Evolutionary conservation across 1,140 invertebrate species (phyloP), one percentile per base, ranked within the genome.

Genomic region (Sinonovacula constricta): DNA sequence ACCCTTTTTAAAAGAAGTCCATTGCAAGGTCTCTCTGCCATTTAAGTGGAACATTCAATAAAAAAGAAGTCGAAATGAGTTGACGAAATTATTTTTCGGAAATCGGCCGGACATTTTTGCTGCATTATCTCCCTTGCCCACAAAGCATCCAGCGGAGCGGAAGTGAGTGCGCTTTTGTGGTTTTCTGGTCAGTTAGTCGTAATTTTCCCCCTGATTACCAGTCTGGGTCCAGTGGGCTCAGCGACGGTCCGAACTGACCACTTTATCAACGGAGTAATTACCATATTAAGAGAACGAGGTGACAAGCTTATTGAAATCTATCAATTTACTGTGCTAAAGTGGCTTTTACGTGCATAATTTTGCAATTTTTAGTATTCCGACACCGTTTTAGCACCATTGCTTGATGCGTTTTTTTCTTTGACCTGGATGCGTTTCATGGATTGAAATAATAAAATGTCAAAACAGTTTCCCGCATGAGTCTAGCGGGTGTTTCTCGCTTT

Each of bases 231-330:
- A 54, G 59, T 39, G 28, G 53, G 72, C 62, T 57, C 62, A 67
- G 60, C 33, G 49, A 18, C 66, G 72, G 72, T 76, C 72, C 66
- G 67, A 76, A 65, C 62, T 76, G 72, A 76, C 72, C 72, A 76
- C 72, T 76, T 66, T 66, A 76, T 76, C 72, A 76, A 67, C n/a
- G 45, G 26, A 22, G 63, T 67, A 66, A 76, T 76, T 76, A 76
- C 62, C 72, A 76, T 76, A 76, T 76, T 76, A 76, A 76, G 60
- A 60, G 33, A 39, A 59, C 18, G 34, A 33, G 18, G 60, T 67
- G 70, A 65, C 72, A 66, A 63, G n/a, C 67, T 67, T 76, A 76
- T 76, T 76, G 72, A 76, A 76, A 76, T 76, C 62, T 76, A 76
- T 76, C 72, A 67, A 67, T 76, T 76, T 76, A 67, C 62, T 31